Base-by-base conservation (phyloP, 2,797 vertebrate genomes). In the Amblyraja radiata region DNA sequence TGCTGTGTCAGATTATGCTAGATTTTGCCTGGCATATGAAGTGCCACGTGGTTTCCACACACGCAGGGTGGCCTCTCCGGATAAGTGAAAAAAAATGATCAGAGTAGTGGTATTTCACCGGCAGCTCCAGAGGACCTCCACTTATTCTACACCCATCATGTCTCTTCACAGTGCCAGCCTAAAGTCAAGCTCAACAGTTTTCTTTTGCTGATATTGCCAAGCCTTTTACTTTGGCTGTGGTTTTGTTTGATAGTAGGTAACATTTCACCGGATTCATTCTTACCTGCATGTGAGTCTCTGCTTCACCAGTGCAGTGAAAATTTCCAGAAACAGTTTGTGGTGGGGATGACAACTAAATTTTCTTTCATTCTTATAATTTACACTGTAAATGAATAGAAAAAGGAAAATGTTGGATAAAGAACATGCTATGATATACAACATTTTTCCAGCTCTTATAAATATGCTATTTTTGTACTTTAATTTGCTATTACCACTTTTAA, bases 261-360 rank as follows among this genome's bases (percentile, higher is more conserved):
- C 21, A 46, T 39, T 39, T 11, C 71, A 73, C 36, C 74, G 4
- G 11, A 28, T 76, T 74, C 39, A 92, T 94, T 93, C 94, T 94
- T 95, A 99, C 97, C 98, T 97, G 97, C 96, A 97, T 84, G 83
- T 94, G 93, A 99, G 96, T 94, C 97, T 96, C 93, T 98, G 97
- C 95, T 97, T 97, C 93, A 98, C 95, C 95, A 98, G 95, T 93
- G 96, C 96, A 2, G 93, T 94, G 86, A 99, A 97, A 94, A 98
- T 97, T 61, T 97, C 95, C 36, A 96, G 95, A 96, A 99, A 99
- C n/a, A 97, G 93, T 71, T 95, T 95, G 25, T 94, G 95, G 90
- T 97, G 95, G 0, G 96, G 96, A 93, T 97, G 97, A 90, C 95
- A 95, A 94, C 97, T 98, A 96, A 98, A 98, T 95, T 96, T 96